phyloP scores from a whole-genome alignment of 2,888 invertebrate genomes.

The Glaucopsyche alexis region DNA sequence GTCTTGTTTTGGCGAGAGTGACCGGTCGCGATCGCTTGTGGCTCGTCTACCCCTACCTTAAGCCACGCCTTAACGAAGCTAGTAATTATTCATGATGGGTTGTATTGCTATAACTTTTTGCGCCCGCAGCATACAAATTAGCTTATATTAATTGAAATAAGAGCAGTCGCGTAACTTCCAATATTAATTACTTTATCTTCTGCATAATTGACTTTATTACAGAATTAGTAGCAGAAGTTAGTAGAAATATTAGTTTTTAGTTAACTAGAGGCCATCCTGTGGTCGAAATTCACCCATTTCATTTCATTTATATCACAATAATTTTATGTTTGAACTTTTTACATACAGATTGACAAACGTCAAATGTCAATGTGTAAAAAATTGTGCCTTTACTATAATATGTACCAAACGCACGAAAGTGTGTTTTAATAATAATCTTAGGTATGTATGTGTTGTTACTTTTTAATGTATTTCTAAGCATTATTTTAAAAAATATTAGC shows the following conservation, averaged over 20 bases:
- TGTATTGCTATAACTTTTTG: slow-evolving; percentile 6
- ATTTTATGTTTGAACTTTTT: too few relatives aligned
- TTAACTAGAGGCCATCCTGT: neutral
- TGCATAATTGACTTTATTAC: neutral
- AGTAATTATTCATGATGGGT: neutral
- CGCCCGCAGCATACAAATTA: neutral
- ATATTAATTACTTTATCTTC: slow-evolving; percentile 9
- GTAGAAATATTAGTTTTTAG: neutral
- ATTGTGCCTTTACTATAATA: too few relatives aligned
- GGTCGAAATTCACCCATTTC: too few relatives aligned
- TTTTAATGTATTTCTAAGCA: too few relatives aligned
- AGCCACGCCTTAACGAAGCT: neutral
- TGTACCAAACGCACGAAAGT: too few relatives aligned
- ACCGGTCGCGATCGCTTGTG: neutral
- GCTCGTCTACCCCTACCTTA: neutral
- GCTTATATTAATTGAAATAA: slow-evolving; percentile 12
- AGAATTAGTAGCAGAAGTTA: neutral
- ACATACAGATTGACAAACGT: too few relatives aligned
- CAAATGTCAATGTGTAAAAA: too few relatives aligned
- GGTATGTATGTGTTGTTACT: too few relatives aligned
- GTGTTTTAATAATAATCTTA: too few relatives aligned
- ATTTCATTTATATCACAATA: too few relatives aligned
- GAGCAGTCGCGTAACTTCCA: neutral
- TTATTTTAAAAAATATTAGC: too few relatives aligned
- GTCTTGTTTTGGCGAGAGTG: neutral